Base-by-base conservation (phyloP, 2,888 invertebrate genomes). In the Calliscelio sp. region DNA sequence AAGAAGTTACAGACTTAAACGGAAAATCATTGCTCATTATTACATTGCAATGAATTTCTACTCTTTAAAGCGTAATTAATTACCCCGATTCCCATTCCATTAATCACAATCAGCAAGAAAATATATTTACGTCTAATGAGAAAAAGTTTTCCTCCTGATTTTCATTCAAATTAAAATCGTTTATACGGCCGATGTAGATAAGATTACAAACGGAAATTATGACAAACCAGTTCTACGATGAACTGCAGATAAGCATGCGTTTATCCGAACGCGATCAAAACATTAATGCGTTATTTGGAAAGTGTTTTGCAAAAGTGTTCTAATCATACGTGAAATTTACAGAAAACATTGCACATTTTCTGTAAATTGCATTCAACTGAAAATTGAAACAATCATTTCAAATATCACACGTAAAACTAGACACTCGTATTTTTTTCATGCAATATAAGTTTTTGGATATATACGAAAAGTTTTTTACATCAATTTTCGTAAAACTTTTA, bases 401-500 rank as follows among this genome's bases (percentile, higher is more conserved):
- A 32, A 35, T 35, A 35, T 22, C 20, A 3, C 20, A 28, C 20
- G 16, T 55, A 75, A 41, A 75, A 41, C 41, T 22, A 16, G 11
- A 20, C 25, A n/a, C 61, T 44, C 68, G 41, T 68, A 32, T 70
- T 81, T 82, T 70, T 82, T 61, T 65, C 35, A 57, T 65, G 28
- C 51, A 70, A 77, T 82, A 73, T 71, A 82, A 82, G 77, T 75
- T 78, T 77, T 82, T 77, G 73, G 66, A 82, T 82, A 78, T 81
- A 78, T 84, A 78, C 14, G 78, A 57, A 81, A 84, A 84, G 81
- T 84, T 85, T 82, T 70, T 57, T 65, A 70, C 81, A 82, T 82
- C 75, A 79, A 81, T 85, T 75, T 84, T 75, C 74, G 79, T 35
- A 46, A 74, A 85, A 85, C 65, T 82, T 82, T 81, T 78, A 79